These are phyloP conservation scores for Heptranchias perlo DNA, from an alignment of 2,113 vertebrate genomes.

Conservation along the genomic window DNA sequence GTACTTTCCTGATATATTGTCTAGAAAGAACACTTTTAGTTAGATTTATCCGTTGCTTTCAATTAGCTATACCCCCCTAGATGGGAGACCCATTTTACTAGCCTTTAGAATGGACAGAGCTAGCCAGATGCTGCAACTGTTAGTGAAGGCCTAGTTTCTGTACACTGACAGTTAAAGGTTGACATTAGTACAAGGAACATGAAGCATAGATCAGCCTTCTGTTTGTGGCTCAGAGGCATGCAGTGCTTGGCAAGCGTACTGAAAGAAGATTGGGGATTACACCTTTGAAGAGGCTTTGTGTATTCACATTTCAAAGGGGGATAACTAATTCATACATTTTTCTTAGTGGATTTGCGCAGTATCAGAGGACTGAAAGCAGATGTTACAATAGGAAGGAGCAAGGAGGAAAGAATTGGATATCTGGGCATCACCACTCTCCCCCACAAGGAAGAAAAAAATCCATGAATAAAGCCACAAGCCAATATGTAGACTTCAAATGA, in stretches of 20 bases:
- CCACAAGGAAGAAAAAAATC: background rate
- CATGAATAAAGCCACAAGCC: background rate
- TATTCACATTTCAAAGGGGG: conserved; percentile 22
- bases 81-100: background rate
- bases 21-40: background rate
- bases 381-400: background rate
- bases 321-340: conserved; percentile 22
- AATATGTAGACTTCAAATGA: background rate
- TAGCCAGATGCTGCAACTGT: background rate
- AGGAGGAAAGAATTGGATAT: background rate
- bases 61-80: background rate
- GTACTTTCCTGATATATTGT: background rate
- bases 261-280: conserved; percentile 21
- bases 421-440: background rate
- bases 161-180: background rate
- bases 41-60: background rate
- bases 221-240: conserved; percentile 15
- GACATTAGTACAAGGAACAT: conserved; percentile 7
- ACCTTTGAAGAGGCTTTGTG: conserved; percentile 13
- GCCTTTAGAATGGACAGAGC: background rate
- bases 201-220: conserved; percentile 21
- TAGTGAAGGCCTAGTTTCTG: background rate
- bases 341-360: background rate
- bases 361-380: conserved; percentile 18
- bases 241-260: background rate